phyloP scores from a whole-genome alignment of 2,797 vertebrate genomes.

The Pitangus sulphuratus region DNA sequence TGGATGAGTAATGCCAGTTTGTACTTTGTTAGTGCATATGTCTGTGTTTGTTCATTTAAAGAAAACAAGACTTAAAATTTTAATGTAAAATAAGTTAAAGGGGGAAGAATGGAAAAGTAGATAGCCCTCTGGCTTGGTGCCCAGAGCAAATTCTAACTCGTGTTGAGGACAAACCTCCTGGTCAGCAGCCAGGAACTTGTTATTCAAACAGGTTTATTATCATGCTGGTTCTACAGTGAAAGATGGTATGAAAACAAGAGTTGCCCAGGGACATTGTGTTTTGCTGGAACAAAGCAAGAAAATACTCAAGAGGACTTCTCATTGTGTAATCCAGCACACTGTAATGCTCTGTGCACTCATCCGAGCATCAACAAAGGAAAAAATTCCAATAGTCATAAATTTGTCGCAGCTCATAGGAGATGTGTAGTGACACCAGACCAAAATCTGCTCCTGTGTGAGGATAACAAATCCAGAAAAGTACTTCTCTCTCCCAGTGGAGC shows the following conservation, averaged over 20 bases:
- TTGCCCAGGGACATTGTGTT: neutral
- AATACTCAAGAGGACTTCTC: neutral
- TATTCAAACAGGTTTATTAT: constrained; percentile 20
- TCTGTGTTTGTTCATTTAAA: neutral
- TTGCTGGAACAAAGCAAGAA: neutral
- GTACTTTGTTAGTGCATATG: neutral
- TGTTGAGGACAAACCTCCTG: neutral
- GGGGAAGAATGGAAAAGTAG: neutral
- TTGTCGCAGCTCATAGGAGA: neutral
- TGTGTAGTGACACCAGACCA: neutral
- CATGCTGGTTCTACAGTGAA: neutral
- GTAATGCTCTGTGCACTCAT: neutral
- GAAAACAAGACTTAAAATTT: neutral
- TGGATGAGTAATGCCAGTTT: neutral
- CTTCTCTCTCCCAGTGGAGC: neutral
- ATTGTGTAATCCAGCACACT: neutral
- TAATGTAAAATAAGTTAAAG: neutral
- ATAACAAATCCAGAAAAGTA: neutral
- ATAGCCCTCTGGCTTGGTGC: neutral
- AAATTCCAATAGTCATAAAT: neutral
- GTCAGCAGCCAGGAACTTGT: neutral
- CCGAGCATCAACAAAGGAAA: neutral
- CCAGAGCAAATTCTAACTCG: neutral
- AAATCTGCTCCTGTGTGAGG: neutral
- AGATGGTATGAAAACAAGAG: neutral